These are phyloP conservation scores for Rapana venosa DNA, from an alignment of 2,888 invertebrate genomes.

Conservation along the genomic window DNA sequence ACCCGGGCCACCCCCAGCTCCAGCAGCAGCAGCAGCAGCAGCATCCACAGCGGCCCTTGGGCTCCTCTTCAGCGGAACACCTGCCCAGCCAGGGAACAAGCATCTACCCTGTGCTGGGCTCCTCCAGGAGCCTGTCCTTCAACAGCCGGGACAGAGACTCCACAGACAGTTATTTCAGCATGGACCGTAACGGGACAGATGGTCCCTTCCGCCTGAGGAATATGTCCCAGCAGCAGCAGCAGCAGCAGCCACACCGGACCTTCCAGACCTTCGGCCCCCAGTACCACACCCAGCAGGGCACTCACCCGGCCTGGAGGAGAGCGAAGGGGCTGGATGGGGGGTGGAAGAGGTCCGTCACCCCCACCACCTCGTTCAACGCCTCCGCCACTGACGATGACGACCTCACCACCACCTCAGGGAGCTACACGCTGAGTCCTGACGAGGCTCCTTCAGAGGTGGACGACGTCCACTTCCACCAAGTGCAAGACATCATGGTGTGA, in stretches of 20 bases:
- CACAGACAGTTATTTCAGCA: conserved; percentile 30
- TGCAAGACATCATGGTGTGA: conserved; percentile 52
- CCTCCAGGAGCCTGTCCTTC: conserved; percentile 38
- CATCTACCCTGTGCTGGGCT: conserved; percentile 34
- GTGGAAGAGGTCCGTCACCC: conserved; percentile 40
- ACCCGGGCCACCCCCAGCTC: conserved; percentile 40
- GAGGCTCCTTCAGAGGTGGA: conserved; percentile 46
- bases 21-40: conserved; percentile 17
- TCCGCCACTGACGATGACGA: conserved; percentile 47
- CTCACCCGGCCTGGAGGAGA: conserved; percentile 49
- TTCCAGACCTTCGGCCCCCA: conserved; percentile 38
- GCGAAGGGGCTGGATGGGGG: conserved; percentile 50
- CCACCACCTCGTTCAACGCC: conserved; percentile 20
- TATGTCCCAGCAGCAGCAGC: conserved; percentile 13
- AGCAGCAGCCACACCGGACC: not conserved
- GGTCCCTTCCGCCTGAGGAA: conserved; percentile 31
- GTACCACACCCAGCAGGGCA: conserved; percentile 36
- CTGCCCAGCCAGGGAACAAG: conserved; percentile 43
- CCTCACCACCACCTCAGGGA: conserved; percentile 50
- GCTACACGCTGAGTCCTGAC: conserved; percentile 51
- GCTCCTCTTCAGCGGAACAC: conserved; percentile 43
- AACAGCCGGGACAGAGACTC: not conserved
- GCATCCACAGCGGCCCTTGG: not conserved
- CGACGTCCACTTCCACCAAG: conserved; percentile 32
- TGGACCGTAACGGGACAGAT: conserved; percentile 25